Percentiles rank a stretch among this genome's conserved stretches.
phyloP scores from a whole-genome alignment of 2,797 vertebrate species.

The Pseudocheirus occidentalis region DNA sequence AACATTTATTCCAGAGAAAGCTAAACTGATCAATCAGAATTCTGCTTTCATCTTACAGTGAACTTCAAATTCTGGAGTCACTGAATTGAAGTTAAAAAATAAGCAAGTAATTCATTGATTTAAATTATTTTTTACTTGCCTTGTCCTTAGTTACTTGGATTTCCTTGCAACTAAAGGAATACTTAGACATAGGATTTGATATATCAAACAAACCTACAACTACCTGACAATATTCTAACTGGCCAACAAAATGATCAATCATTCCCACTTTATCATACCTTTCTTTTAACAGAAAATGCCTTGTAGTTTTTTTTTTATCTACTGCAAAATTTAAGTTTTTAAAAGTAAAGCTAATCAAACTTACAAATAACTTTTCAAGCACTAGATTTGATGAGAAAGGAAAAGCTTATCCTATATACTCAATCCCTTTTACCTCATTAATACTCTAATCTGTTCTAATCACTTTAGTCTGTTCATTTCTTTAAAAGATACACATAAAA shows the following conservation, averaged over 20 bases:
- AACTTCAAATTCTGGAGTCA: neutral
- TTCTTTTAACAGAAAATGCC: slow-evolving; percentile 51
- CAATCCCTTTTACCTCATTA: slow-evolving; percentile 27
- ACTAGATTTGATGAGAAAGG: slow-evolving; percentile 17
- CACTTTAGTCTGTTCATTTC: slow-evolving; percentile 35
- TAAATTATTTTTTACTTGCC: slow-evolving; percentile 19
- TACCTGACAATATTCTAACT: slow-evolving; percentile 18
- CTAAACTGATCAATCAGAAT: slow-evolving; percentile 16
- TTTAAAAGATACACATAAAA: slow-evolving; percentile 53
- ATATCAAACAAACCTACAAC: slow-evolving; percentile 24
- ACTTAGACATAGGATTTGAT: neutral
- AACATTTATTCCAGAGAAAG: slow-evolving; percentile 1
- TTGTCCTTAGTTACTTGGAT: slow-evolving; percentile 50
- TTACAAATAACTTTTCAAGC: slow-evolving; percentile 31
- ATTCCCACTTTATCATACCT: slow-evolving; percentile 18
- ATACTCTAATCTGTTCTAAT: neutral
- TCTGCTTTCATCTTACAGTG: slow-evolving; percentile 48
- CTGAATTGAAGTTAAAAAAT: slow-evolving; percentile 57
- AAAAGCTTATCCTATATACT: slow-evolving; percentile 22
- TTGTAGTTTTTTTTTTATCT: slow-evolving; percentile 20
- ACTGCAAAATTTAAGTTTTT: slow-evolving; percentile 13
- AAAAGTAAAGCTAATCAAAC: slow-evolving; percentile 49
- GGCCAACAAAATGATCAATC: slow-evolving; percentile 54
- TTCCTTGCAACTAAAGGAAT: slow-evolving; percentile 55
- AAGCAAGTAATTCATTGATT: slow-evolving; percentile 55